Evolutionary conservation across 2,888 invertebrate species (phyloP).

Genomic region (Lingula anatina): DNA sequence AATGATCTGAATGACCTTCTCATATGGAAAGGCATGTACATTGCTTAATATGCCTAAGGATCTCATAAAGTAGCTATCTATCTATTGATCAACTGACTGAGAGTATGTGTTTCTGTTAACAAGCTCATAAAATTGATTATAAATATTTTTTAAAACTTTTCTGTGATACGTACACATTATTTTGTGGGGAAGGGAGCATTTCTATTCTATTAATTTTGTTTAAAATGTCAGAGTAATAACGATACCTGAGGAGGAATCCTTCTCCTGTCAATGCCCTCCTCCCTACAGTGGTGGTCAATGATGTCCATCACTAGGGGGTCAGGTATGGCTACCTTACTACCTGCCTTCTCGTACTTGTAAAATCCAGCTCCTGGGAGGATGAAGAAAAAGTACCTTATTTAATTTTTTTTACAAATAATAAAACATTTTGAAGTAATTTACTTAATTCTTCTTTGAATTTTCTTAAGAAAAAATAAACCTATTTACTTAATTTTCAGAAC

Average conservation of each 20-base stretch:
- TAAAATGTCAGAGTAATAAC: too few species aligned
- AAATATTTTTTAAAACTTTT: too few species aligned
- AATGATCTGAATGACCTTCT: too few species aligned
- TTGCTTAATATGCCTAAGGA: too few species aligned
- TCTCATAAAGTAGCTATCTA: too few species aligned
- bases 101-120: too few species aligned
- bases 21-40: too few species aligned
- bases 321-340: slow-evolving; percentile 19
- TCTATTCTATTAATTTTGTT: too few species aligned
- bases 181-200: too few species aligned
- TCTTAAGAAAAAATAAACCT: background rate
- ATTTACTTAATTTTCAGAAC: background rate
- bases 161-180: too few species aligned
- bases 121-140: too few species aligned
- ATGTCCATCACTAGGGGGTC: slow-evolving; percentile 29
- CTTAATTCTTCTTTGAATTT: background rate
- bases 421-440: background rate
- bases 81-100: too few species aligned
- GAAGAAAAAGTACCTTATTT: background rate
- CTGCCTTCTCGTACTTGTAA: slow-evolving; percentile 40
- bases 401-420: background rate
- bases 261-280: slow-evolving; percentile 25
- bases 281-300: slow-evolving; percentile 27
- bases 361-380: slow-evolving; percentile 41
- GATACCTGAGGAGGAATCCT: slow-evolving; percentile 33